Conservation (phyloP, 2,888 invertebrate genomes). For the Drosophila austrosaltans region DNA sequence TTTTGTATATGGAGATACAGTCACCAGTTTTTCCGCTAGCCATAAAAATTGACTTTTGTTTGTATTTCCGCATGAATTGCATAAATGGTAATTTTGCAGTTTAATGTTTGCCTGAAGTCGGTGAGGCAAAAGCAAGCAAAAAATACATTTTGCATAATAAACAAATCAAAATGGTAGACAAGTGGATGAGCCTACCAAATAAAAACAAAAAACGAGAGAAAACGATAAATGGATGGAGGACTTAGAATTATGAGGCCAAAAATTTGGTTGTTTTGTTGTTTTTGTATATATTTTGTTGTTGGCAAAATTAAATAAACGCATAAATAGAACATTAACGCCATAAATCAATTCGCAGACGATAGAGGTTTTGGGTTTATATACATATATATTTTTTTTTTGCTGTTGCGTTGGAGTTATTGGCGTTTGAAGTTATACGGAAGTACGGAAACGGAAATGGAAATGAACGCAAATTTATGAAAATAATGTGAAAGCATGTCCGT, state of each 20-base stretch:
- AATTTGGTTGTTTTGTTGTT: conserved; percentile 25
- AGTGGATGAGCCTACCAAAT: neutral
- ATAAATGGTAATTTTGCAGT: conserved; percentile 79
- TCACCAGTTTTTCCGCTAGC: conserved; percentile 21
- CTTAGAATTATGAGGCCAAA: conserved; percentile 58
- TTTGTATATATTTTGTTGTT: neutral
- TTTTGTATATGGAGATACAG: conserved; percentile 16
- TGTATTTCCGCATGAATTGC: conserved; percentile 80
- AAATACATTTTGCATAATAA: conserved; percentile 72
- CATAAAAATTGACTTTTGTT: conserved; percentile 79
- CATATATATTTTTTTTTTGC: neutral
- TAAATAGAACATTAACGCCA: conserved; percentile 76
- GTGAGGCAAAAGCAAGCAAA: conserved; percentile 29
- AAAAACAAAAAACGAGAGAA: neutral
- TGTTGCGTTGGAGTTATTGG: conserved; percentile 31
- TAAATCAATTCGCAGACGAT: conserved; percentile 65
- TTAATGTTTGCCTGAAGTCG: conserved; percentile 67
- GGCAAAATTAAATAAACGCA: conserved; percentile 72
- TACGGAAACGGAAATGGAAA: conserved; percentile 69
- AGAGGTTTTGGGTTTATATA: neutral
- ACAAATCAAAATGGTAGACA: conserved; percentile 69
- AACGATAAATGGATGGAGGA: conserved; percentile 7
- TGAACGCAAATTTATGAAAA: conserved; percentile 76
- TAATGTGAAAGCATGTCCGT: conserved; percentile 49
- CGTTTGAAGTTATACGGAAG: conserved; percentile 56